Conservation (phyloP, 2,113 vertebrate species). For the Sardina pilchardus region DNA sequence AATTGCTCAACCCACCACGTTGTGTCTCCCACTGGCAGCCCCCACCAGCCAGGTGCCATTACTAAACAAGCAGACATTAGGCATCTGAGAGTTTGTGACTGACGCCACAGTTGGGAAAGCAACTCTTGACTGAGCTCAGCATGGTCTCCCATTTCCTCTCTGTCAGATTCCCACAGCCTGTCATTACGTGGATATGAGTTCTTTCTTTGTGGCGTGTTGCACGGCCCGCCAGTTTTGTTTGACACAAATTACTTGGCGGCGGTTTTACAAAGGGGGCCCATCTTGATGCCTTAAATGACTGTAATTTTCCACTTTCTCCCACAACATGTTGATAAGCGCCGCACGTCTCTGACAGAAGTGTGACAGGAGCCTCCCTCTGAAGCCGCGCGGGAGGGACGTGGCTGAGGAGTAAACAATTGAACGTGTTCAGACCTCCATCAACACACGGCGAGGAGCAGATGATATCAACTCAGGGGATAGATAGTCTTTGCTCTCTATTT, state of each 20-base stretch:
- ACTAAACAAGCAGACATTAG: not conserved
- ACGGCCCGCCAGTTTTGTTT: not conserved
- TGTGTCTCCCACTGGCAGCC: not conserved
- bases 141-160: not conserved
- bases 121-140: not conserved
- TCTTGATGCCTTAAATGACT: conserved; percentile 1
- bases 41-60: not conserved
- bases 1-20: not conserved
- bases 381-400: not conserved
- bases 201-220: not conserved
- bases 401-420: not conserved
- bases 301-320: not conserved
- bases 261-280: not conserved
- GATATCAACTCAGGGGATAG: not conserved
- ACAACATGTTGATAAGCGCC: not conserved
- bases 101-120: not conserved
- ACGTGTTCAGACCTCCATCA: not conserved
- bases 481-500: not conserved
- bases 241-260: not conserved
- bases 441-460: not conserved
- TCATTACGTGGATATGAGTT: not conserved
- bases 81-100: not conserved
- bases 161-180: not conserved
- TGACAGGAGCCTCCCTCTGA: not conserved
- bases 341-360: not conserved